phyloP scores from a whole-genome alignment of 2,888 invertebrate genomes.

The Homarus gammarus region DNA sequence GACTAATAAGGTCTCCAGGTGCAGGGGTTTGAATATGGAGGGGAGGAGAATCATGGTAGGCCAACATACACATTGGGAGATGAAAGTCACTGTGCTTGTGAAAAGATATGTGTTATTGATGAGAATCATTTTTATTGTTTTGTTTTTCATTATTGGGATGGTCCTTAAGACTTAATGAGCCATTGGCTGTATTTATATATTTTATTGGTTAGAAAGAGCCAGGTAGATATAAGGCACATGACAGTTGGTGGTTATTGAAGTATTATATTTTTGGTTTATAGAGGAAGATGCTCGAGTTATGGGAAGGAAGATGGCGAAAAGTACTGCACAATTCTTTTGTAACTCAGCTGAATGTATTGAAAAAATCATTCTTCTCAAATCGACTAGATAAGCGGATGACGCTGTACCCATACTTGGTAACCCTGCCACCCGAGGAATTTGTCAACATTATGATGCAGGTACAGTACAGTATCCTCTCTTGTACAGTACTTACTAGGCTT shows the following conservation, averaged over 20 bases:
- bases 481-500: background rate
- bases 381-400: conserved; percentile 52
- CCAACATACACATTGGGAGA: too few relatives aligned
- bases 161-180: too few relatives aligned
- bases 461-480: background rate
- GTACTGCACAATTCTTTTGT: conserved; percentile 49
- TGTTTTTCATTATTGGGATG: too few relatives aligned
- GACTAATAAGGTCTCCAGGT: too few relatives aligned
- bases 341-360: conserved; percentile 43
- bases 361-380: conserved; percentile 49
- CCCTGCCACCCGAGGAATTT: conserved; percentile 57
- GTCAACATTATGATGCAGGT: conserved; percentile 72
- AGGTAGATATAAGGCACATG: too few relatives aligned
- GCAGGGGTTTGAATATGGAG: too few relatives aligned
- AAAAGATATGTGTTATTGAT: too few relatives aligned
- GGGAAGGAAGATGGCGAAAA: conserved; percentile 57
- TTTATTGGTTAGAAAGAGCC: too few relatives aligned
- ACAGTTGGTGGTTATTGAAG: background rate
- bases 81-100: too few relatives aligned
- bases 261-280: conserved; percentile 15
- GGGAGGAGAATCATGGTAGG: too few relatives aligned
- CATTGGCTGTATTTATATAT: too few relatives aligned
- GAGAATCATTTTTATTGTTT: too few relatives aligned
- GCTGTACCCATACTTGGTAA: conserved; percentile 61
- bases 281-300: conserved; percentile 53